Percentiles rank a stretch among this genome's conserved stretches.
Conservation (phyloP, 2,113 vertebrate species). For the Caranx melampygus region DNA sequence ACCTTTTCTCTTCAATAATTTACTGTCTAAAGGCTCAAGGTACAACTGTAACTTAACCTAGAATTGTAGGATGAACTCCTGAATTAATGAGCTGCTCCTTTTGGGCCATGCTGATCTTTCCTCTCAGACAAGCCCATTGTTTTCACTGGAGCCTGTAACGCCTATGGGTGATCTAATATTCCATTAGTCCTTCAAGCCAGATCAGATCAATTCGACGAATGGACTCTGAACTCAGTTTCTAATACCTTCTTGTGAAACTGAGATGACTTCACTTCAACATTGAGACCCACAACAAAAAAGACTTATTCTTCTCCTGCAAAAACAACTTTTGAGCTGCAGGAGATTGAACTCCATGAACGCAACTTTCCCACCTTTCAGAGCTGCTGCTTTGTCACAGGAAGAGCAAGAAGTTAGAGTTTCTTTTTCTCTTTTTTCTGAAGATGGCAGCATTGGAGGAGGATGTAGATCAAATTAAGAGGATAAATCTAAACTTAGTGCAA, state of each 20-base stretch:
- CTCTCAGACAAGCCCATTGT: background rate
- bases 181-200: background rate
- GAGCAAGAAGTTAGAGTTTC: background rate
- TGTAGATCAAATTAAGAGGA: background rate
- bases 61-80: background rate
- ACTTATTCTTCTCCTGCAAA: background rate
- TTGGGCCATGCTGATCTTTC: background rate
- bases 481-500: background rate
- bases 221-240: background rate
- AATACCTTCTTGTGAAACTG: conserved; percentile 13
- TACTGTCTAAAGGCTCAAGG: background rate
- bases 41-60: background rate
- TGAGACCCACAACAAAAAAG: background rate
- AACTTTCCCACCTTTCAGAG: conserved; percentile 2
- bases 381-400: background rate
- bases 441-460: background rate
- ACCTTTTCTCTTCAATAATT: conserved; percentile 9
- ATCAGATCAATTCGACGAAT: background rate
- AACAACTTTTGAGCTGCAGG: conserved; percentile 5
- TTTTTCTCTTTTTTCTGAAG: background rate
- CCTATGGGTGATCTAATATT: background rate
- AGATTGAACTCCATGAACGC: background rate
- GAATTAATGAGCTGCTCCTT: background rate
- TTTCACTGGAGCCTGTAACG: conserved; percentile 3
- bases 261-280: background rate